Percentiles rank a stretch among this genome's conserved stretches.
phyloP scores from a whole-genome alignment of 2,888 invertebrate genomes.

The Eupithecia abbreviata region DNA sequence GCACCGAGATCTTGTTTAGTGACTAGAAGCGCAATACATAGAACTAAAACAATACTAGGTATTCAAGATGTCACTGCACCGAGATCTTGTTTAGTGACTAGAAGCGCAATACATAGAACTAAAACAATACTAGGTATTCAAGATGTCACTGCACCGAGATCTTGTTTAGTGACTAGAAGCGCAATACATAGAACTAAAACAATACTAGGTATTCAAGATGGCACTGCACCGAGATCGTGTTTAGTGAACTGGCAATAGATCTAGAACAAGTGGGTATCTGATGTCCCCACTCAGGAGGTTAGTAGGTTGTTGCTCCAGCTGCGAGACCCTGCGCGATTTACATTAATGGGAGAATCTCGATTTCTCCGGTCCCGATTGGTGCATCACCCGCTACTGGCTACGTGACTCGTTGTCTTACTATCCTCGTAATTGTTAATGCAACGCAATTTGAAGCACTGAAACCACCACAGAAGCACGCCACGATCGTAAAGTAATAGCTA shows the following conservation, averaged over 20 bases:
- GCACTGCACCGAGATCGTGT: slow-evolving; percentile 32
- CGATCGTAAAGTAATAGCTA: slow-evolving; percentile 22
- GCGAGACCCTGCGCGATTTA: slow-evolving; percentile 66
- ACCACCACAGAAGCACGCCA: slow-evolving; percentile 47
- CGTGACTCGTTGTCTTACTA: slow-evolving; percentile 60
- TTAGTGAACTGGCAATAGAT: slow-evolving; percentile 17
- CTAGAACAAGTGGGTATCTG: slow-evolving; percentile 42
- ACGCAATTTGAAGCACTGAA: slow-evolving; percentile 60
- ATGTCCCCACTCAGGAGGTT: slow-evolving; percentile 66
- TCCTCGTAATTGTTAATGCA: slow-evolving; percentile 58
- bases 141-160: too few species aligned
- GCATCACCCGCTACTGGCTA: slow-evolving; percentile 62
- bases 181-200: too few species aligned
- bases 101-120: too few species aligned
- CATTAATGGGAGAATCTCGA: slow-evolving; percentile 75
- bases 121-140: slow-evolving; percentile 15
- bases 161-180: too few species aligned
- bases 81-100: too few species aligned
- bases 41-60: too few species aligned
- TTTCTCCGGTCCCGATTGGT: slow-evolving; percentile 71
- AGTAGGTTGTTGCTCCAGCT: slow-evolving; percentile 72
- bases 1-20: too few species aligned
- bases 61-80: too few species aligned
- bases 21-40: too few species aligned
- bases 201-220: slow-evolving; percentile 44